Conservation (phyloP, 2,888 invertebrate genomes). For the Anoncus sp. region DNA sequence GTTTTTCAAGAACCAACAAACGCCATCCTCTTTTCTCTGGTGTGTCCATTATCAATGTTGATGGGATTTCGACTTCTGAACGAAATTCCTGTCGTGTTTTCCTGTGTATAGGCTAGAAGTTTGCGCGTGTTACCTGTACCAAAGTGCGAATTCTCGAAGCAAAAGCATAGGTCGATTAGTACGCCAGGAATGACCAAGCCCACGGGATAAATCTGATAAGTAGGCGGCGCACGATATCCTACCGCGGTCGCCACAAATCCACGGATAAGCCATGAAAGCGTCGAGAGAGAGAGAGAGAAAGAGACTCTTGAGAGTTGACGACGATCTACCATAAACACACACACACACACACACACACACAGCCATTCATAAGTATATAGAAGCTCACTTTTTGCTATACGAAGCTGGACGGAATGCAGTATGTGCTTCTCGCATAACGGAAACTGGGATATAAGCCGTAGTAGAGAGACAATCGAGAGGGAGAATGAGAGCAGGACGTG, state of each 20-base stretch:
- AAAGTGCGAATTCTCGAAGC: constrained; percentile 47
- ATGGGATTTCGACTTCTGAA: constrained; percentile 56
- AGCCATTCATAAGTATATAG: too few relatives aligned
- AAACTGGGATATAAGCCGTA: constrained; percentile 54
- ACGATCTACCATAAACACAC: constrained; percentile 44
- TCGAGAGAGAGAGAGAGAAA: constrained; percentile 53
- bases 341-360: constrained; percentile 1
- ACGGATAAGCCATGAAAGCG: constrained; percentile 78
- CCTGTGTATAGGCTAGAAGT: constrained; percentile 12
- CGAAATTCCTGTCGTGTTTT: constrained; percentile 48
- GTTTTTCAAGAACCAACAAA: constrained; percentile 38
- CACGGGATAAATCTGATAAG: constrained; percentile 80
- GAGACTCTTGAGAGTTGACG: constrained; percentile 66
- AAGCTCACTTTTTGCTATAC: constrained; percentile 47
- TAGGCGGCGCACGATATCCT: constrained; percentile 80
- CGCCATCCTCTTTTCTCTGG: background rate
- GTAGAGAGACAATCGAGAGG: constrained; percentile 42
- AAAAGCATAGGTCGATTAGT: constrained; percentile 62
- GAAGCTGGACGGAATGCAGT: constrained; percentile 76
- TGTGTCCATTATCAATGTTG: constrained; percentile 47
- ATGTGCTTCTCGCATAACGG: constrained; percentile 61
- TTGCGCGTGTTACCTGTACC: constrained; percentile 41
- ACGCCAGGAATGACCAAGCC: constrained; percentile 67
- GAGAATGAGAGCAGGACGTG: constrained; percentile 33
- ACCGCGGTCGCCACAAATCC: constrained; percentile 80